Evolutionary conservation across 1,140 invertebrate genomes (phyloP).

Genomic region (Bilobella aurantiaca): DNA sequence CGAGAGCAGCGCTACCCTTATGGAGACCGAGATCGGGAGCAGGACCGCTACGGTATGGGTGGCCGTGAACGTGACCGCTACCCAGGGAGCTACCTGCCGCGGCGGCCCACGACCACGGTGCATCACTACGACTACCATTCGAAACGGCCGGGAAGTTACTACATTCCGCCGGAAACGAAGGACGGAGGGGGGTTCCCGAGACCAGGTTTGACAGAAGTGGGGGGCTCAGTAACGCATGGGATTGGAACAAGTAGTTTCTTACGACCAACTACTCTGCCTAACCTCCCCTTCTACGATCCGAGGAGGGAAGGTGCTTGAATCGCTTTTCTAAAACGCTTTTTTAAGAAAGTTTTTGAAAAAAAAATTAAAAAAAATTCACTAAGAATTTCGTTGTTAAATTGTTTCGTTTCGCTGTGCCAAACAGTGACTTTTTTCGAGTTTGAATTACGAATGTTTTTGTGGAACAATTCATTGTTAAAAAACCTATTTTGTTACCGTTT

Average conservation of each 20-base stretch:
- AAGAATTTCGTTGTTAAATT: no score
- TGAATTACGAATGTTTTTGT: no score
- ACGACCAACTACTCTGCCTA: neutral
- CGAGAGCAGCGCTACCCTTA: neutral
- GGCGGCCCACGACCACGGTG: neutral
- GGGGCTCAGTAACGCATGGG: neutral
- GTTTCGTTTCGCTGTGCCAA: no score
- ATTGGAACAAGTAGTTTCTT: slow-evolving; percentile 7
- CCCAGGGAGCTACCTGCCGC: slow-evolving; percentile 1
- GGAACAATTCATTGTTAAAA: no score
- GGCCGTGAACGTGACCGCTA: neutral
- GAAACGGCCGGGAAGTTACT: neutral
- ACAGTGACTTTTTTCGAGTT: no score
- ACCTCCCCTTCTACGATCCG: slow-evolving; percentile 27
- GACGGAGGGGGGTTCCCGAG: neutral
- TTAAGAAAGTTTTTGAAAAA: no score
- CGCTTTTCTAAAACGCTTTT: slow-evolving; percentile 1
- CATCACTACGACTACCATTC: slow-evolving; percentile 3
- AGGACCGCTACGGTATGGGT: neutral
- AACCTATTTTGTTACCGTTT: no score
- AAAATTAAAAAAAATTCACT: no score
- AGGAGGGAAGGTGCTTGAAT: slow-evolving; percentile 28
- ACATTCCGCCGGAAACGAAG: neutral
- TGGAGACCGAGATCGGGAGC: neutral
- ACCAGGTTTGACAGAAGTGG: neutral